Evolutionary conservation across 2,797 vertebrate genomes (phyloP).

Genomic region (Tachyglossus aculeatus): DNA sequence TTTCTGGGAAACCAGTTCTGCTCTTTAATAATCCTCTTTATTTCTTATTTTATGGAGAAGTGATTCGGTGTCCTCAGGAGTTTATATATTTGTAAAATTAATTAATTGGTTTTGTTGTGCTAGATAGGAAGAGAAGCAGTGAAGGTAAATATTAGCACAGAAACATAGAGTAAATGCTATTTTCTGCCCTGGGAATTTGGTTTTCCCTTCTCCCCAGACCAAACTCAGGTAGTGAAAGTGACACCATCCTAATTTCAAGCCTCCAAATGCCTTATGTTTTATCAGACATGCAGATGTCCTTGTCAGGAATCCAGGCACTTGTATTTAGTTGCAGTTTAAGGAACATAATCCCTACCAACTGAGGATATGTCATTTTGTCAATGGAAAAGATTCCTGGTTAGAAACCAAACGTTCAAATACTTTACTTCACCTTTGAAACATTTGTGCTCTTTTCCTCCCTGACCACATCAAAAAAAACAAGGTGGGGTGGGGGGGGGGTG

Average conservation of each 20-base stretch:
- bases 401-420: no score
- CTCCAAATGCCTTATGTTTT: background rate
- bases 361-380: background rate
- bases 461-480: no score
- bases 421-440: no score
- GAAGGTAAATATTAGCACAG: background rate
- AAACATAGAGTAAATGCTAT: background rate
- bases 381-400: no score
- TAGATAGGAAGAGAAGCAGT: background rate
- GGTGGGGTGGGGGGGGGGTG: no score
- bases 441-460: no score
- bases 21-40: background rate
- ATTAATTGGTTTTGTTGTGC: background rate
- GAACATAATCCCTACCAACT: background rate
- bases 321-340: accelerated
- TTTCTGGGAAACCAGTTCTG: constrained; percentile 15
- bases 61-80: background rate
- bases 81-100: background rate
- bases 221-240: accelerated
- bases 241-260: accelerated
- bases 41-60: background rate
- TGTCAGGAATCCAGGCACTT: background rate
- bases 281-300: background rate
- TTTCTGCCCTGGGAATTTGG: accelerated
- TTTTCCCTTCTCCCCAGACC: background rate